phyloP scores from a whole-genome alignment of 2,888 invertebrate genomes.

The Gisinianus flammeolus region DNA sequence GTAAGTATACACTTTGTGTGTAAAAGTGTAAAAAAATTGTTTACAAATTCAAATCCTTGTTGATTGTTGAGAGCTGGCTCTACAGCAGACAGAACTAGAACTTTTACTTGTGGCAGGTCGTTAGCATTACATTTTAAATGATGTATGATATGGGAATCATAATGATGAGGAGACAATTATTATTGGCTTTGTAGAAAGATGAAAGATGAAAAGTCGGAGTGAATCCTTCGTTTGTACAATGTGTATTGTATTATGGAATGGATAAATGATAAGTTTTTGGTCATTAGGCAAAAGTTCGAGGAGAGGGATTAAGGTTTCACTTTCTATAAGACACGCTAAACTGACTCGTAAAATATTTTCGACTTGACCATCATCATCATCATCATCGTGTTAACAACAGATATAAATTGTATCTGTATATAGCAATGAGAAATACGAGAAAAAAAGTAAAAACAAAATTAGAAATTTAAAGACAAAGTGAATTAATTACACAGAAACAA shows the following conservation, averaged over 20 bases:
- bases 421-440: background rate
- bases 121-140: constrained; percentile 23
- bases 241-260: no score
- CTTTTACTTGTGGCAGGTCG: constrained; percentile 14
- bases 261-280: background rate
- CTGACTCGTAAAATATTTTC: background rate
- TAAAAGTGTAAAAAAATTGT: no score
- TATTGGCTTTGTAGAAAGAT: background rate
- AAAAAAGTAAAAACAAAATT: background rate
- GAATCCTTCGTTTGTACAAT: no score
- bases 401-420: no score
- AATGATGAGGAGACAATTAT: background rate
- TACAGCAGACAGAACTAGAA: no score
- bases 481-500: no score
- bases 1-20: no score
- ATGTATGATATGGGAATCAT: background rate
- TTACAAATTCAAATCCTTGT: no score
- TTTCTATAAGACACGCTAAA: background rate
- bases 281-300: background rate
- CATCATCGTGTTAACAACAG: background rate
- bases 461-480: background rate
- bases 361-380: background rate
- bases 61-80: no score
- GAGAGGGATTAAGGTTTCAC: background rate
- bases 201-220: background rate